These are phyloP conservation scores for Cotesia congregata DNA, from an alignment of 2,888 invertebrate species.

Conservation along the genomic window DNA sequence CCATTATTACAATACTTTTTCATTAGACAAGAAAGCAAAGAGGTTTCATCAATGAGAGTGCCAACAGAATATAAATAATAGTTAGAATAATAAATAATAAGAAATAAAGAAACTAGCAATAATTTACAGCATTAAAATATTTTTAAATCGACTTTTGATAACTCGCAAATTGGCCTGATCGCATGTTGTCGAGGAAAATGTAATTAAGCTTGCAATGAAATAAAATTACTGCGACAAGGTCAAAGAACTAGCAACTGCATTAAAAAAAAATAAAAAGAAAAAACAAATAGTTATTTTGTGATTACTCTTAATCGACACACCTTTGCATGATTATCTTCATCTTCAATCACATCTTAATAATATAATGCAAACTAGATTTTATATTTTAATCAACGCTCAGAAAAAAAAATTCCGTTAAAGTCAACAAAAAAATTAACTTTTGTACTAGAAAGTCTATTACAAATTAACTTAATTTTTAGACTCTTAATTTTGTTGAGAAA, in stretches of 20 bases:
- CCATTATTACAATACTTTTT: neutral
- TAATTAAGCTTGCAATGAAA: slow-evolving; percentile 35
- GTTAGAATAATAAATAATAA: neutral
- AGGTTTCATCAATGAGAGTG: slow-evolving; percentile 1
- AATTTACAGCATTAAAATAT: neutral
- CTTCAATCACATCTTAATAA: slow-evolving; percentile 50
- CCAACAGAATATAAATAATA: neutral
- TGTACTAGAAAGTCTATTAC: no score
- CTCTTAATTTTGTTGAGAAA: neutral
- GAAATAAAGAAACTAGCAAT: neutral
- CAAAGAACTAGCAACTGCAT: slow-evolving; percentile 16
- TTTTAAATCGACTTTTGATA: slow-evolving; percentile 52
- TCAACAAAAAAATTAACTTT: no score
- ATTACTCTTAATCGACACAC: slow-evolving; percentile 44
- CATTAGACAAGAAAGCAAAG: neutral
- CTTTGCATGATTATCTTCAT: slow-evolving; percentile 48
- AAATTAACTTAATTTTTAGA: neutral
- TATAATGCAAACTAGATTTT: slow-evolving; percentile 7
- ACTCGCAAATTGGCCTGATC: slow-evolving; percentile 58
- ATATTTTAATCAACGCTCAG: no score
- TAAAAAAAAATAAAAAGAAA: slow-evolving; percentile 27
- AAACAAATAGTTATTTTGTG: slow-evolving; percentile 11
- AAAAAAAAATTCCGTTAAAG: no score
- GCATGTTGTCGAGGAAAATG: slow-evolving; percentile 49
- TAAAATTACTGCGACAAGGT: slow-evolving; percentile 31